phyloP scores from a whole-genome alignment of 35 echinoderm and acorn worm species.

The Heliocidaris tuberculata region DNA sequence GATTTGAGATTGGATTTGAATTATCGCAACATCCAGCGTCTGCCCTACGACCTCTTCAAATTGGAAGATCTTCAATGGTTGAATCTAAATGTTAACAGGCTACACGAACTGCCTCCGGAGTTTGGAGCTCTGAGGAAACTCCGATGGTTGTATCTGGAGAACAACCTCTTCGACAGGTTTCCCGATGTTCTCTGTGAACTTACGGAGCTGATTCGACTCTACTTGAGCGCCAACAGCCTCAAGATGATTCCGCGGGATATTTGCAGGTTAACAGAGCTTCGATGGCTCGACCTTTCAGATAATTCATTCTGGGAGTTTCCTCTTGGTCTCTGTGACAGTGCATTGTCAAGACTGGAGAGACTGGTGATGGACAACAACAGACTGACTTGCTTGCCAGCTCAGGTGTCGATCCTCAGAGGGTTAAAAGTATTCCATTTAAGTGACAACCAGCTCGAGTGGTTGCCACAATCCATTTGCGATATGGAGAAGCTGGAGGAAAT shows the following conservation, averaged over 20 bases:
- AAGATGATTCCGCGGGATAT: slow-evolving; percentile 49
- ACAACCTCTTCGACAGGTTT: slow-evolving; percentile 73
- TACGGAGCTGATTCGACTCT: slow-evolving; percentile 61
- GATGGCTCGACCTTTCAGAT: slow-evolving; percentile 78
- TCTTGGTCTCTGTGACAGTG: slow-evolving; percentile 53
- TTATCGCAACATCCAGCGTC: slow-evolving; percentile 77
- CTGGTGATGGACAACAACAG: slow-evolving; percentile 73
- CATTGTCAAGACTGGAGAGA: slow-evolving; percentile 67
- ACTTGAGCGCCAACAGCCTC: slow-evolving; percentile 69
- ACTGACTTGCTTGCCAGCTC: slow-evolving; percentile 53
- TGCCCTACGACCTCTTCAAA: slow-evolving; percentile 76
- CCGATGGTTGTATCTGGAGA: slow-evolving; percentile 92
- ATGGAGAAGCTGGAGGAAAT: slow-evolving; percentile 70
- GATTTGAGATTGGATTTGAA: slow-evolving; percentile 91
- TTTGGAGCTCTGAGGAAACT: slow-evolving; percentile 54
- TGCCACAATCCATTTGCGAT: slow-evolving; percentile 78
- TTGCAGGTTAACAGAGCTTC: slow-evolving; percentile 53
- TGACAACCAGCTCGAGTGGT: slow-evolving; percentile 81
- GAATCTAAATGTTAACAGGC: slow-evolving; percentile 88
- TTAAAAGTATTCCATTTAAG: slow-evolving; percentile 73
- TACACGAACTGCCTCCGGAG: slow-evolving; percentile 66
- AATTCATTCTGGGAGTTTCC: slow-evolving; percentile 84
- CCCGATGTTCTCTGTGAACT: slow-evolving; percentile 73
- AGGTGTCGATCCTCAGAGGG: slow-evolving; percentile 60
- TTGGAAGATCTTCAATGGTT: slow-evolving; percentile 82